Evolutionary conservation across 2,113 vertebrate genomes (phyloP).

Genomic region (Telmatochromis sp.): DNA sequence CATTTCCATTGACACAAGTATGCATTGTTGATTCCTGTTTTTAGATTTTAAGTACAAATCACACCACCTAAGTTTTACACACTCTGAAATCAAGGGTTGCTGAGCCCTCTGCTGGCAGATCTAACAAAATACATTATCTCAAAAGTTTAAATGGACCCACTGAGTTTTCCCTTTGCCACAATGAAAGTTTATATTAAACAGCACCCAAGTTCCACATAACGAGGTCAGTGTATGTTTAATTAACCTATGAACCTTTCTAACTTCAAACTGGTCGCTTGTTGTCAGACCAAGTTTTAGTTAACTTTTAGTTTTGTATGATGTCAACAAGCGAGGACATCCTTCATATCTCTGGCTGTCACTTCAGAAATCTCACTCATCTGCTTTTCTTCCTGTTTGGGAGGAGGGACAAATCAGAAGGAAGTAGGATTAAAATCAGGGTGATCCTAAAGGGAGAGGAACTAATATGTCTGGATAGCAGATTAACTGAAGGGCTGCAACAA

Average conservation of each 20-base stretch:
- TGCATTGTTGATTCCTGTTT: neutral
- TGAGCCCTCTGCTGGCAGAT: conserved; percentile 65
- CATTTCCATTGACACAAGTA: neutral
- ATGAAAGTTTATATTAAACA: neutral
- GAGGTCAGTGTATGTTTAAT: neutral
- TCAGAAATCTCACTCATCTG: neutral
- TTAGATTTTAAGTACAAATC: neutral
- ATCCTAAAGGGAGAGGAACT: neutral
- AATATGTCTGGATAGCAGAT: neutral
- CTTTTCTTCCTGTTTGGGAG: neutral
- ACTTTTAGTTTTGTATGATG: neutral
- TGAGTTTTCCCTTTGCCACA: neutral
- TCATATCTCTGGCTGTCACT: neutral
- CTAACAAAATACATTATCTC: neutral
- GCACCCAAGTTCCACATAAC: neutral
- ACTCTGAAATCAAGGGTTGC: neutral
- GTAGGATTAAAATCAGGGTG: neutral
- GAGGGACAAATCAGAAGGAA: neutral
- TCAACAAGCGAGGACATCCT: neutral
- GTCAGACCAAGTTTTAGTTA: neutral
- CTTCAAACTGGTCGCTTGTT: neutral
- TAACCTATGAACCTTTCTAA: neutral
- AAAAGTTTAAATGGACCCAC: neutral
- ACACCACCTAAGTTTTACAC: neutral
- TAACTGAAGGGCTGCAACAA: neutral